Base-by-base conservation (phyloP, 2,888 invertebrate species). In the Theodoxus fluviatilis region DNA sequence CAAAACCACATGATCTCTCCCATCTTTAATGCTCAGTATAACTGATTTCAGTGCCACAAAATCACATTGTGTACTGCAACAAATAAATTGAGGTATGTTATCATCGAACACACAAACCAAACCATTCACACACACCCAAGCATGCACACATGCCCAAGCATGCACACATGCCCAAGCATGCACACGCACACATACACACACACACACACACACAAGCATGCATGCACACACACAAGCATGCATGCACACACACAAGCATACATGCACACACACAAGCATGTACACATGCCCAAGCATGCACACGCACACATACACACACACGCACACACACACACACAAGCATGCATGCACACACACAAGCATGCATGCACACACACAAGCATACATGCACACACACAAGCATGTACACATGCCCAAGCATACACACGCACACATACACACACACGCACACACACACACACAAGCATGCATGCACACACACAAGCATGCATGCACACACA, bases 281-380 rank as follows among this genome's bases (percentile, higher is more conserved):
- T 35, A 59, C 18, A 1, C 3, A 1, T 15, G n/a, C 18, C 3
- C 18, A n/a, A n/a, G 7, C 7, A n/a, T 37, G 3, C 33, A 7
- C 22, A 55, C n/a, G 25, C 22, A 55, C 25, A 22, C 55, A 55
- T 7, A 7, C 55, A 55, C 55, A 55, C 55, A 55, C 55, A n/a
- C n/a, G 7, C 35, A 37, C 28, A 63, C 38, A 37, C 63, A 63
- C 63, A 37, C 63, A 63, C 63, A 63, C 63, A 64, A 38, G 43
- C 43, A 40, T 28, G 25, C 40, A 64, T 3, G 22, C 64, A 3
- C 64, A 64, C 64, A 6, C 6, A 28, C 64, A 63, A 37, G 9
- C 63, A 63, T 38, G n/a, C 35, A 37, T 18, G 18, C 40, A 63
- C 40, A 38, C 37, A 38, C 38, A 63, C 63, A 22, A 7, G n/a